Evolutionary conservation across 2,113 vertebrate species (phyloP).

Genomic region (Fukomys damarensis): DNA sequence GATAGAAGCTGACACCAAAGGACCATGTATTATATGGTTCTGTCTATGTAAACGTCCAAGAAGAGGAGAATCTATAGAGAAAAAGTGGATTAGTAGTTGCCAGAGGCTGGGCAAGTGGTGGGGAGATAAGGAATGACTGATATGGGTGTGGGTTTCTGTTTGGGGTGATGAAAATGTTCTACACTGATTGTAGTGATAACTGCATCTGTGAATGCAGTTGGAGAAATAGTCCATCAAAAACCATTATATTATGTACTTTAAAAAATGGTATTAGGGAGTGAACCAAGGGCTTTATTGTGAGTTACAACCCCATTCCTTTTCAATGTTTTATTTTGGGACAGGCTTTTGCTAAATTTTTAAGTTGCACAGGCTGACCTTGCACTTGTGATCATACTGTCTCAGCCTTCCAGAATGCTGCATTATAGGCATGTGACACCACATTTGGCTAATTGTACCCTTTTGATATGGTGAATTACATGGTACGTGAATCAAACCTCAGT

Average conservation of each 20-base stretch:
- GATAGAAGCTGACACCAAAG: neutral
- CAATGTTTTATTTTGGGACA: neutral
- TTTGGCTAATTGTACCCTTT: neutral
- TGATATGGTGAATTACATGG: neutral
- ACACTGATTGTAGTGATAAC: neutral
- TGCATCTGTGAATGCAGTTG: neutral
- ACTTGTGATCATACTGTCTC: neutral
- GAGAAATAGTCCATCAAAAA: too few relatives aligned
- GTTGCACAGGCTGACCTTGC: neutral
- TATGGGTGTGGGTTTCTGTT: neutral
- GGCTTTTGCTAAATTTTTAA: neutral
- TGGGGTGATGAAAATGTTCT: neutral
- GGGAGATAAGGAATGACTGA: neutral
- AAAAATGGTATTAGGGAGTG: neutral
- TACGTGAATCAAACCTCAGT: neutral
- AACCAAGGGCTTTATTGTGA: neutral
- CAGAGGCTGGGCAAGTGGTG: neutral
- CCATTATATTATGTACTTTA: neutral
- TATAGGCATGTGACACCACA: neutral
- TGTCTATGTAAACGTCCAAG: neutral
- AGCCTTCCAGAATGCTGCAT: neutral
- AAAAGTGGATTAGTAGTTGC: neutral
- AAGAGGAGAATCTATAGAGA: neutral
- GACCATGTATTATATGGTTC: neutral
- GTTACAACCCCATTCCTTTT: neutral